These are phyloP conservation scores for Halichondria panicea DNA, from an alignment of 37 sponge, comb jelly and placozoan genomes.

Conservation along the genomic window DNA sequence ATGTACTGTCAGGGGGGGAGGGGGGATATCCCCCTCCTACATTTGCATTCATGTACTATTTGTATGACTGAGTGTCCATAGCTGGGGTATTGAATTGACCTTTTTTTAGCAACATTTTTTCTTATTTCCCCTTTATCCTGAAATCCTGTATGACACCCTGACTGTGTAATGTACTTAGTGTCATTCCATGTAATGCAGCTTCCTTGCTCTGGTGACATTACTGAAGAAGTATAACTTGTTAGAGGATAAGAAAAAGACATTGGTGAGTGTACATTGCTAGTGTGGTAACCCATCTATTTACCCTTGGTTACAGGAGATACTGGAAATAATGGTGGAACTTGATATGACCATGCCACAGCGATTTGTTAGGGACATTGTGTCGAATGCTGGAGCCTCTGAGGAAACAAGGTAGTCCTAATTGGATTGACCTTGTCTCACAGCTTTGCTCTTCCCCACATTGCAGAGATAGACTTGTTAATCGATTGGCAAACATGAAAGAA, in stretches of 20 bases:
- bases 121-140: too few species aligned
- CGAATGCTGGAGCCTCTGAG: neutral
- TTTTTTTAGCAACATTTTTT: too few species aligned
- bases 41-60: too few species aligned
- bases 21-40: too few species aligned
- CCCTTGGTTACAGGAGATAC: conserved; percentile 12
- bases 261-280: neutral
- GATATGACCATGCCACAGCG: conserved; percentile 6
- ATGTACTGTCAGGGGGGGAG: too few species aligned
- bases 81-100: too few species aligned
- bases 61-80: too few species aligned
- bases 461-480: too few species aligned
- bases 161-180: neutral
- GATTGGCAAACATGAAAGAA: too few species aligned
- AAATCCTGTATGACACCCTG: too few species aligned
- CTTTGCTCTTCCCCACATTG: too few species aligned
- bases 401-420: conserved; percentile 30
- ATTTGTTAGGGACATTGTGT: conserved; percentile 29
- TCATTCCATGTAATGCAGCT: neutral
- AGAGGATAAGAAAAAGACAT: conserved; percentile 1
- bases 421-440: too few species aligned
- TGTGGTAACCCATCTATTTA: neutral
- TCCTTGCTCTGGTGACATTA: conserved; percentile 9
- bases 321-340: conserved; percentile 18
- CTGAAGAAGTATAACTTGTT: neutral